Evolutionary conservation across 64 coral and sea anemone species (phyloP), one percentile per base, ranked within the genome.

Genomic region (Acropora yongei): DNA sequence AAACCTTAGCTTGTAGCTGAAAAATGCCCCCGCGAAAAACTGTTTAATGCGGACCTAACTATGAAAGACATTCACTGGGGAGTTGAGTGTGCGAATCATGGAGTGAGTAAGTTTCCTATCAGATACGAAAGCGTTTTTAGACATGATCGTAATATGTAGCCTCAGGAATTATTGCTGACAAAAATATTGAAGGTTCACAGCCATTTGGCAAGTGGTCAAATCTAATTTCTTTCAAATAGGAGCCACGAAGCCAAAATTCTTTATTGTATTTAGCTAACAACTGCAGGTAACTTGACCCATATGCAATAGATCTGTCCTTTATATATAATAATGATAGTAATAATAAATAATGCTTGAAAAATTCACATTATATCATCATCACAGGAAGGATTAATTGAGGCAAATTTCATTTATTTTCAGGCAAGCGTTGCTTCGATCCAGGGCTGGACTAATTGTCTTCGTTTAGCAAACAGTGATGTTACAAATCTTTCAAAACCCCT

Each of bases 141-240:
- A 30, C 30, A 30, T 30, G 30, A 30, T 30, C 30, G 30, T 30
- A 30, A 30, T 30, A 30, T 30, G 30, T 30, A 30, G 30, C 30
- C 30, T 30, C 30, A 30, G 30, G 30, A 30, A 30, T 30, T 45
- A 9, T 6, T 76, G 6, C 49, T 42, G 14, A 16, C 14, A 40
- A 12, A 83, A 16, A 10, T 44, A 42, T 45, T 10, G 41, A n/a
- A 46, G 63, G 41, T 49, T 71, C 44, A 44, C 7, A 71, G 61
- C 8, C 9, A 16, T 8, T 41, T 53, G 19, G 14, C 53, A 81
- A 60, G 51, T 41, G 5, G 44, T 3, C 65, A 85, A 85, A 71
- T 85, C 82, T 71, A 85, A 85, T 85, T 85, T 85, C 44, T 44
- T 44, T 43, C 65, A 49, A 49, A 85, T 44, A 85, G 44, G 63